Evolutionary conservation across 2,797 vertebrate genomes (phyloP).

Genomic region (Tragelaphus oryx): DNA sequence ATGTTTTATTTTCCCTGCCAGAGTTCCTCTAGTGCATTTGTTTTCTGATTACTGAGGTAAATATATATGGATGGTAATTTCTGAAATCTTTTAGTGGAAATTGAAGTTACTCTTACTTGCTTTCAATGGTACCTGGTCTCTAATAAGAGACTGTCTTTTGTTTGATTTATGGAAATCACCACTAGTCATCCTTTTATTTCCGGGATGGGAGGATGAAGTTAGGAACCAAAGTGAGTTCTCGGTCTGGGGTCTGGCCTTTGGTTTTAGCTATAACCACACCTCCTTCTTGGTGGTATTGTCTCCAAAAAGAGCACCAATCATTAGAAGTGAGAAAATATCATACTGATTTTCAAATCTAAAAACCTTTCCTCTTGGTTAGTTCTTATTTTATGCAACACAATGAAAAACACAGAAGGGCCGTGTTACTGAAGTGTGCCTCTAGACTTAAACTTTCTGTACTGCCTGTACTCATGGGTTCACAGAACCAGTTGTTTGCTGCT

Average conservation of each 20-base stretch:
- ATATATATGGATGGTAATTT: conserved; percentile 34
- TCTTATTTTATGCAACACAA: neutral
- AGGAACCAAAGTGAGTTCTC: neutral
- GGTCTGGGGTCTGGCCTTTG: neutral
- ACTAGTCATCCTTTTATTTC: neutral
- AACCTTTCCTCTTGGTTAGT: neutral
- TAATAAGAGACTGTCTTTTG: neutral
- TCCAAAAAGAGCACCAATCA: neutral
- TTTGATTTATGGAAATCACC: conserved; percentile 2
- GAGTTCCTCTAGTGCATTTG: conserved; percentile 25
- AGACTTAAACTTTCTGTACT: neutral
- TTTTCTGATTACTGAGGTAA: conserved; percentile 50
- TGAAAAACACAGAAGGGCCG: neutral
- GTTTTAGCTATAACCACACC: neutral
- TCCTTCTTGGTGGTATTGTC: neutral
- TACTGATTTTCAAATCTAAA: neutral
- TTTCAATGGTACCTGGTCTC: neutral
- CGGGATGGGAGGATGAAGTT: neutral
- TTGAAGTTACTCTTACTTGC: conserved; percentile 28
- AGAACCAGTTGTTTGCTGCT: rapidly evolving
- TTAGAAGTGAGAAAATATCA: neutral
- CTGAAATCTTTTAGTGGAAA: conserved; percentile 48
- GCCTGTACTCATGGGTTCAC: rapidly evolving
- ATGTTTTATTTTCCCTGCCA: conserved; percentile 25
- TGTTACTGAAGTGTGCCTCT: neutral